Percentiles rank a stretch among this genome's conserved stretches.
These are phyloP conservation scores for Pipa parva DNA, from an alignment of 2,113 vertebrate genomes.

Conservation along the genomic window DNA sequence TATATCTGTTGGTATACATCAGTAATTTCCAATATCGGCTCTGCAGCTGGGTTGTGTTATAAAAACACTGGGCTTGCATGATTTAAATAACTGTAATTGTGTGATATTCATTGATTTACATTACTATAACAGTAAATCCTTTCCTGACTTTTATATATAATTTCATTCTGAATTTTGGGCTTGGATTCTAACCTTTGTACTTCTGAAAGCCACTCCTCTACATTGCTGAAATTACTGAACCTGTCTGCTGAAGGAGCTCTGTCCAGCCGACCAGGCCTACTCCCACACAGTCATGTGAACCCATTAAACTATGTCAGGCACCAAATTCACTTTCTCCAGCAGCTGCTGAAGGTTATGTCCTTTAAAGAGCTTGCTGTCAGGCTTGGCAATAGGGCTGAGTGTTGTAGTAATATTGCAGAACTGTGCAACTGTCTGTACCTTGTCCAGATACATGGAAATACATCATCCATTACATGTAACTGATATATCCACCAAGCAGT, in stretches of 20 bases:
- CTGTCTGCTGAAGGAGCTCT: too few relatives aligned
- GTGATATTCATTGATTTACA: not conserved
- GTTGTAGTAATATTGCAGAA: not conserved
- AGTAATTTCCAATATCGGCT: too few relatives aligned
- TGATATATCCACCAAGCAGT: too few relatives aligned
- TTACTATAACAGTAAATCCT: not conserved
- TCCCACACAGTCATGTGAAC: not conserved
- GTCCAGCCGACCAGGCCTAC: too few relatives aligned
- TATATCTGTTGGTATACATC: too few relatives aligned
- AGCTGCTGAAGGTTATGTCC: constrained; percentile 15
- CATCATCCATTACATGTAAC: not conserved
- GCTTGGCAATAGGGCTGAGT: too few relatives aligned
- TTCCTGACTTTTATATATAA: not conserved
- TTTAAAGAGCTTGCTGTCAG: not conserved
- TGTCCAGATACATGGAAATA: not conserved
- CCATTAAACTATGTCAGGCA: not conserved
- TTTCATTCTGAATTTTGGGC: not conserved
- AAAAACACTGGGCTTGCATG: too few relatives aligned
- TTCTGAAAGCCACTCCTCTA: too few relatives aligned
- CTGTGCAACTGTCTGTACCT: not conserved
- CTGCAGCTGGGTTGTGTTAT: too few relatives aligned
- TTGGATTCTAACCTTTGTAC: not conserved
- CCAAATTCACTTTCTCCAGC: not conserved
- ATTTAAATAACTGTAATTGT: not conserved
- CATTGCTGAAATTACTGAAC: too few relatives aligned